Base-by-base conservation (phyloP, 2,113 vertebrate species). In the Origma solitaria region DNA sequence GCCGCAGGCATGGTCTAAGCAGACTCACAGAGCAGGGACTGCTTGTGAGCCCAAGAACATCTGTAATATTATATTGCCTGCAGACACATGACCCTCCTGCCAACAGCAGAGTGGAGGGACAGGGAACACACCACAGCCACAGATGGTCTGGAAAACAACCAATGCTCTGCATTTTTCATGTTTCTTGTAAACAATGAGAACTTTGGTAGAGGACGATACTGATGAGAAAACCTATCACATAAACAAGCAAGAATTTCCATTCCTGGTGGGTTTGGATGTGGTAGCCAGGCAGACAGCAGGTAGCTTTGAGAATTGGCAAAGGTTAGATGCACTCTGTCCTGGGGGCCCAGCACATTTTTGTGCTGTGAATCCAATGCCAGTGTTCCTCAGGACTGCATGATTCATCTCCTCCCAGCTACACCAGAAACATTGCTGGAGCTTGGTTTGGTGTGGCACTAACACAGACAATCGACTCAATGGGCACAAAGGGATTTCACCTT, bases 131-230 rank as follows among this genome's bases (percentile, higher is more conserved):
- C 33, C 92, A 40, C 80, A 90, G 79, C 80, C 94, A 88, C 96
- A 97, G 94, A 94, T 78, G 76, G 88, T 88, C 88, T 96, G 94
- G 92, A 94, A 93, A 71, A 77, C 51, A 86, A 73, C 38, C 92
- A 96, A 0, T 5, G 42, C 60, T 92, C 80, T 88, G 47, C 56
- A 84, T 86, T 95, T 96, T 95, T 97, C 49, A 88, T 71, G 51
- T 82, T 82, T 87, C 42, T 77, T 11, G 0, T 86, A 86, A 90
- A 90, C 79, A 94, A 22, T 33, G 38, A 82, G 50, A 60, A 62
- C 54, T 57, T 30, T 49, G n/a, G 73, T 84, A 68, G 79, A 86
- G 23, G 62, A 91, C 27, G 42, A 80, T 57, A 37, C 42, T 73
- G 62, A 86, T 92, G 81, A 80, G 92, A 90, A 91, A 79, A 93